Base-by-base conservation (phyloP, 2,113 vertebrate species). In the Vulpes lagopus region DNA sequence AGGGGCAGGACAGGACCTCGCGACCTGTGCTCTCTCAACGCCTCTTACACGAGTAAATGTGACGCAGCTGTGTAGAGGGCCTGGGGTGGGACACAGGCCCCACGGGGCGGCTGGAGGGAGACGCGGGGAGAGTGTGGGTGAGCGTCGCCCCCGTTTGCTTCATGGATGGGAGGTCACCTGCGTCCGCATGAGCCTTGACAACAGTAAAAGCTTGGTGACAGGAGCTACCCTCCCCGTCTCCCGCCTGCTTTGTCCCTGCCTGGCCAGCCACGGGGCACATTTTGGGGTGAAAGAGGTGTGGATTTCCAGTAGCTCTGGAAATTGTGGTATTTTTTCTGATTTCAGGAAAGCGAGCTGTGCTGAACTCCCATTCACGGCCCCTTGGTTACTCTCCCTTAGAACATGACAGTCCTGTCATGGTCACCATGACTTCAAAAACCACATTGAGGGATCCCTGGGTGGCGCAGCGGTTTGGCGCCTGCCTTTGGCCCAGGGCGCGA, bases 281-380 rank as follows among this genome's bases (percentile, higher is more conserved):
- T 25, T 14, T 62, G 79, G 23, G 10, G 35, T 64, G 10, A 27
- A 74, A 53, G 88, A 89, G 17, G 12, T 17, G 43, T 23, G 35
- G 53, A n/a, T 43, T 3, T 35, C 67, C 71, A 62, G 49, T 59
- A 53, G 76, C 91, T 91, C 87, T 7, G 35, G 83, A 19, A 20
- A 78, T 96, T 71, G 23, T 49, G 60, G 2, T 43, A 19, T 90
- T 76, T 95, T 95, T 91, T 91, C 67, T 87, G 43, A 87, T 19
- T 86, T 87, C 82, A 85, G 38, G 73, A 85, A 95, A 78, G 43
- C 17, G 53, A 87, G 11, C 65, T 95, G 74, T 73, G 4, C 53
- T 88, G 55, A 83, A 93, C 25, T 67, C n/a, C n/a, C 79, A 38
- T 88, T 78, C 43, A 80, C 30, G 67, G 67, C 12, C 53, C 19